Evolutionary conservation across 2,113 vertebrate genomes (phyloP), one percentile per base, ranked within the genome.

Genomic region (Isichthys henryi): DNA sequence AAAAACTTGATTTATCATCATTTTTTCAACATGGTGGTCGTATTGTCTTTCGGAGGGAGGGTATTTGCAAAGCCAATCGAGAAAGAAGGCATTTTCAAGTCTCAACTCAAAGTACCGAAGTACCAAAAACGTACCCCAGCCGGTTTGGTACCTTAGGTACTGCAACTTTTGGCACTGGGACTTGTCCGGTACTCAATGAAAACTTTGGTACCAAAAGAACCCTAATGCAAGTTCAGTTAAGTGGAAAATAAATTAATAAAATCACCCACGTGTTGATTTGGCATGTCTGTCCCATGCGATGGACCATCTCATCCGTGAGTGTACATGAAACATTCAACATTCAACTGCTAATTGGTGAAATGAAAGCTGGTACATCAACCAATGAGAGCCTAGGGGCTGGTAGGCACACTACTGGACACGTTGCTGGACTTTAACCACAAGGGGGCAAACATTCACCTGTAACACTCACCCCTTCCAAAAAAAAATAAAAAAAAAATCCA

Each of bases 371-470:
- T 87, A 89, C 86, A 91, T 88, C 91, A 90, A 7, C 17, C 77
- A 82, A 82, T 82, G 3, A 43, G 35, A 45, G 19, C 17, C 39
- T 19, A 10, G 77, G 15, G 43, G 66, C 27, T 35, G n/a, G n/a
- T 0, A 3, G 66, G 27, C 9, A 15, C 66, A 31, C 70, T 39
- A 5, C 70, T 35, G 31, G 11, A 39, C 70, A 31, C 9, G 0
- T 77, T 77, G 70, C 31, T 39, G 70, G 70, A 77, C 80, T 83
- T 53, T 48, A 9, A 83, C 48, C 82, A 92, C 93, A 93, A 93
- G 93, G 94, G 92, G 90, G n/a, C 43, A 93, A 92, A 84, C 92
- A 92, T 94, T 94, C 93, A 5, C 31, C 31, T 39, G 31, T 77
- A 77, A 39, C 62, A 90, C 91, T 91, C 92, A 89, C 91, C 90